Conservation (phyloP, 2,888 invertebrate species). For the Archips xylosteana region DNA sequence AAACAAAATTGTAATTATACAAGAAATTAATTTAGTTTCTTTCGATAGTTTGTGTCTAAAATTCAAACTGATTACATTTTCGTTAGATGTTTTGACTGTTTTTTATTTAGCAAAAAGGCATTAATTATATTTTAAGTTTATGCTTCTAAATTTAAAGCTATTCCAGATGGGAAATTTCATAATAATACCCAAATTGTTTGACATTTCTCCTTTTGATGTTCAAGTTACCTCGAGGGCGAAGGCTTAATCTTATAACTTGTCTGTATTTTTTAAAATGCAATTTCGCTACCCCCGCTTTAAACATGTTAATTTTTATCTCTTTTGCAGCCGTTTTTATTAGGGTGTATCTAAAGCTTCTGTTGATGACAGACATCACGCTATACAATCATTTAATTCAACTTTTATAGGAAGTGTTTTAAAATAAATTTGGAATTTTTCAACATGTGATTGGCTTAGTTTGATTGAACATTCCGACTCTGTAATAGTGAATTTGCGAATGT, state of each 20-base stretch:
- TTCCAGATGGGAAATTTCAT: conserved; percentile 8
- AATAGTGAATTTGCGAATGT: too few species aligned
- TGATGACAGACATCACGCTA: conserved; percentile 6
- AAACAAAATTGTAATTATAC: too few species aligned
- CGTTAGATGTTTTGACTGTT: too few species aligned
- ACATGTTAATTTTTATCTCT: conserved; percentile 65
- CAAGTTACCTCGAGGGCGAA: conserved; percentile 65
- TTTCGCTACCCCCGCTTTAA: conserved; percentile 69
- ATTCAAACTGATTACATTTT: too few species aligned
- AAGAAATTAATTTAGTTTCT: too few species aligned
- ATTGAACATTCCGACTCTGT: too few species aligned
- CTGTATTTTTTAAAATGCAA: conserved; percentile 71
- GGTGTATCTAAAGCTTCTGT: conserved; percentile 3
- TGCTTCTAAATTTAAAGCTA: conserved; percentile 3
- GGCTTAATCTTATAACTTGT: conserved; percentile 72
- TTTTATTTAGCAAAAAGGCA: too few species aligned
- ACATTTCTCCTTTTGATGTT: conserved; percentile 72
- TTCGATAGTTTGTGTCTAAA: too few species aligned
- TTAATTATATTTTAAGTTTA: too few species aligned
- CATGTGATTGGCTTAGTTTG: too few species aligned
- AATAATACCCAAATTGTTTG: conserved; percentile 58
- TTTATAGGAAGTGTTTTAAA: neutral
- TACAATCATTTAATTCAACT: conserved; percentile 11
- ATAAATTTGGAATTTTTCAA: too few species aligned
- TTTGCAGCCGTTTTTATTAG: conserved; percentile 20